These are phyloP conservation scores for Indri indri DNA, from an alignment of 2,113 vertebrate species.

Conservation along the genomic window DNA sequence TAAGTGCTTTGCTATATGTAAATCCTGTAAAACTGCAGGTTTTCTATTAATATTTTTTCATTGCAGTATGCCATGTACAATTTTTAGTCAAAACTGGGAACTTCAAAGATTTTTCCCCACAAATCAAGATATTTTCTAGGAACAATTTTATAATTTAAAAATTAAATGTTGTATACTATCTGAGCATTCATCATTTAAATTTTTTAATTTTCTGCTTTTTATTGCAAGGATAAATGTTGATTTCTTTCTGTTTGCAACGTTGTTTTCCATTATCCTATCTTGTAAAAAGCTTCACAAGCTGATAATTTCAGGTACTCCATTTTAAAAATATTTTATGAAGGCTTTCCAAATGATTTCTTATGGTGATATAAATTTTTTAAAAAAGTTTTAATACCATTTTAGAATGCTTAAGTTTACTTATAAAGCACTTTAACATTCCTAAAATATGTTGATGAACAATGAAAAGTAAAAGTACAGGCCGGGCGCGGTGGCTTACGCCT, in stretches of 20 bases:
- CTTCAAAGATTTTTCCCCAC: background rate
- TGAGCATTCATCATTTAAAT: background rate
- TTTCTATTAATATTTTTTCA: background rate
- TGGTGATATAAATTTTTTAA: background rate
- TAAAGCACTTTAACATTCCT: constrained; percentile 5
- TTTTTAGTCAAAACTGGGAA: background rate
- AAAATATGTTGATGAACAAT: background rate
- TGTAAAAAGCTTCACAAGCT: background rate
- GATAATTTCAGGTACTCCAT: background rate
- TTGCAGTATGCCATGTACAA: background rate
- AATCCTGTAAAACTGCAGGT: background rate
- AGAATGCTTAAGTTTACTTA: background rate
- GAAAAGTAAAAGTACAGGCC: background rate
- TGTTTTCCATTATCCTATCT: background rate
- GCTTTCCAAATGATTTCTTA: background rate
- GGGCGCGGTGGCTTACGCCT: too few relatives aligned
- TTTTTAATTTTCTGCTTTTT: background rate
- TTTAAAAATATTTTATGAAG: background rate
- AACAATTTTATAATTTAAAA: background rate
- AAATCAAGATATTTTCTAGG: background rate
- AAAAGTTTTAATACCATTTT: background rate
- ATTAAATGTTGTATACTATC: background rate
- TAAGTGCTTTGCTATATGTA: background rate
- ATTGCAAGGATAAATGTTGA: background rate
- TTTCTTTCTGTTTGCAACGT: background rate